Percentiles rank a stretch among this genome's conserved stretches.
Evolutionary conservation across 2,113 vertebrate species (phyloP).

Genomic region (Anseranas semipalmata): DNA sequence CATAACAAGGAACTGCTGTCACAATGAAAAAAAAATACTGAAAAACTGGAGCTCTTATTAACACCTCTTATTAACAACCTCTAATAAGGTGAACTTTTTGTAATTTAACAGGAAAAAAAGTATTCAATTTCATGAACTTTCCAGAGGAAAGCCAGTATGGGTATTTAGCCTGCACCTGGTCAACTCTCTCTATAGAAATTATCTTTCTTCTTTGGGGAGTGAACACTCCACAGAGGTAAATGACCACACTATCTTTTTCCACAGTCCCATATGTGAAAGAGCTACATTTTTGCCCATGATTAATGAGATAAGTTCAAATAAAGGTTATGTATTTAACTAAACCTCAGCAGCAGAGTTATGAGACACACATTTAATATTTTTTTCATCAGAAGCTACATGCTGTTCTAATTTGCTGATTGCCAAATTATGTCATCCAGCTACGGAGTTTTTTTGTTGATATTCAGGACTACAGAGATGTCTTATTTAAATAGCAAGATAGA

Average conservation of each 20-base stretch:
- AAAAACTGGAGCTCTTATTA: neutral
- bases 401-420: slow-evolving; percentile 57
- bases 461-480: neutral
- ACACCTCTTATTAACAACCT: neutral
- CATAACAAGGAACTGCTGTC: neutral
- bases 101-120: neutral
- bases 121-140: neutral
- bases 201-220: slow-evolving; percentile 3
- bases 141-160: neutral
- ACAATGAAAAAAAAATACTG: neutral
- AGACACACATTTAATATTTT: slow-evolving; percentile 40
- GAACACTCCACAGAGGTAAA: neutral
- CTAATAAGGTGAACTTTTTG: neutral
- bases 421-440: slow-evolving; percentile 29
- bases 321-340: slow-evolving; percentile 68
- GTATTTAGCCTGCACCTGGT: neutral
- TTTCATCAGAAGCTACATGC: slow-evolving; percentile 51
- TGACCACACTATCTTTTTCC: neutral
- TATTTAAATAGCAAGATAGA: slow-evolving; percentile 18
- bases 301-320: slow-evolving; percentile 70
- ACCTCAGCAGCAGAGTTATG: slow-evolving; percentile 39
- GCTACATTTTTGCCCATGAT: slow-evolving; percentile 13
- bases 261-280: slow-evolving; percentile 24
- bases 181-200: neutral
- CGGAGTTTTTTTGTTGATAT: neutral